phyloP scores from a whole-genome alignment of 2,113 vertebrate genomes.

The Spea bombifrons region DNA sequence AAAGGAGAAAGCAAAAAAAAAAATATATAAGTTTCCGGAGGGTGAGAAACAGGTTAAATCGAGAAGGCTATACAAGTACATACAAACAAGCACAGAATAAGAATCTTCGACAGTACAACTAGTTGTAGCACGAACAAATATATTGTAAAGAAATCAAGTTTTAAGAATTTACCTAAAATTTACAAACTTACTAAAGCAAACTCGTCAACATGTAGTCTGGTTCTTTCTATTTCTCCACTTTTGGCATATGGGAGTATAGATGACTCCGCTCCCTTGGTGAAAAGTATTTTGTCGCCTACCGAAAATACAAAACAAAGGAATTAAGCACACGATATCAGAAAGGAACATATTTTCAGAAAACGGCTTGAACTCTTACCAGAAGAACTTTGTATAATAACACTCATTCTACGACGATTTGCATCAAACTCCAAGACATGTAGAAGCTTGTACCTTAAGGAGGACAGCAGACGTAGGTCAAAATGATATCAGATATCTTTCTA shows the following conservation, averaged over 20 bases:
- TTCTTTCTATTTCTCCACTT: constrained; percentile 90
- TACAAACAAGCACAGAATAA: too few relatives aligned
- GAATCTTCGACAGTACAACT: too few relatives aligned
- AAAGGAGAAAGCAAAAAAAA: constrained; percentile 3
- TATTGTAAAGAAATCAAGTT: too few relatives aligned
- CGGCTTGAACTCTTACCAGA: constrained; percentile 68
- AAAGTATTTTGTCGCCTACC: constrained; percentile 83
- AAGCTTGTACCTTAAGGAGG: constrained; percentile 78
- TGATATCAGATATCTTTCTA: neutral
- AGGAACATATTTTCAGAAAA: neutral
- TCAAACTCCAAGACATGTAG: constrained; percentile 95
- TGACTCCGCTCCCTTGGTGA: constrained; percentile 96
- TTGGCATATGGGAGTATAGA: constrained; percentile 82
- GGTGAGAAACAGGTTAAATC: neutral
- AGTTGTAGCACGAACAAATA: too few relatives aligned
- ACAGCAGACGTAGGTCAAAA: neutral
- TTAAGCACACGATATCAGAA: neutral
- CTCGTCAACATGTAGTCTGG: constrained; percentile 90
- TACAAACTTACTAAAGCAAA: constrained; percentile 86
- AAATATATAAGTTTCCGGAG: neutral
- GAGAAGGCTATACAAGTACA: too few relatives aligned
- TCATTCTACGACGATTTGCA: constrained; percentile 90
- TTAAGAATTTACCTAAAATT: neutral
- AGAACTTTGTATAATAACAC: constrained; percentile 87
- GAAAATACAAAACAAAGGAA: constrained; percentile 23